A percentile compares a stretch with the other conserved stretches of the same genome.
phyloP scores from a whole-genome alignment of 2,797 vertebrate species.

The Characodon lateralis region DNA sequence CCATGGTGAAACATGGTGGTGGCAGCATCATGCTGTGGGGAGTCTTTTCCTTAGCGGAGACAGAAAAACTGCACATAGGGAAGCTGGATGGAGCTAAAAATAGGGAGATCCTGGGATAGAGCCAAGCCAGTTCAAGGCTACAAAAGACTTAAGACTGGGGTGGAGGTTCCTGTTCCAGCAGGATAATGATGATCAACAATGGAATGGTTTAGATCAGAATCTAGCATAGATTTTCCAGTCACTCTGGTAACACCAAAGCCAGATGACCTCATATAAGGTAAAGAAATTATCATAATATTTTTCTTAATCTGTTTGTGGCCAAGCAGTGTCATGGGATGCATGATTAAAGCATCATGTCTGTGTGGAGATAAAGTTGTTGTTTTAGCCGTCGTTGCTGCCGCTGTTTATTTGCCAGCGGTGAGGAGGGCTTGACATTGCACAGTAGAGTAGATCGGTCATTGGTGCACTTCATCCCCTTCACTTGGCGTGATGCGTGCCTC shows the following conservation, averaged over 20 bases:
- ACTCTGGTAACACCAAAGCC: constrained; percentile 12
- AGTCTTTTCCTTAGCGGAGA: background rate
- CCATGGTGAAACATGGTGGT: background rate
- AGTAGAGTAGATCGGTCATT: constrained; percentile 77
- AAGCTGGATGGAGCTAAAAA: background rate
- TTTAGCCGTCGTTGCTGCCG: constrained; percentile 51
- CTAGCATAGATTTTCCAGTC: constrained; percentile 33
- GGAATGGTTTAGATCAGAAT: background rate
- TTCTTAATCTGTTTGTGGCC: constrained; percentile 33
- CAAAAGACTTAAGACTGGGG: background rate
- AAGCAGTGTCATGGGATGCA: background rate
- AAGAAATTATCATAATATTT: background rate
- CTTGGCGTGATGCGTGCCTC: constrained; percentile 78
- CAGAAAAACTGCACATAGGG: background rate
- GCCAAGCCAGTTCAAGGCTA: too few relatives aligned
- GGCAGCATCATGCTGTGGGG: background rate
- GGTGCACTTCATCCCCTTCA: constrained; percentile 75
- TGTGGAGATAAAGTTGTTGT: background rate
- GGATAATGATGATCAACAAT: background rate
- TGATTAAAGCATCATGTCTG: background rate
- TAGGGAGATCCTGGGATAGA: too few relatives aligned
- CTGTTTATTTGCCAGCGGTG: constrained; percentile 48
- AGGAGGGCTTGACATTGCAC: constrained; percentile 64
- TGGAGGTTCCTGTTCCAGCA: background rate
- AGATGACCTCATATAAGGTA: constrained; percentile 18